phyloP scores from a whole-genome alignment of 2,888 invertebrate species.

The Drosophila falleni region DNA sequence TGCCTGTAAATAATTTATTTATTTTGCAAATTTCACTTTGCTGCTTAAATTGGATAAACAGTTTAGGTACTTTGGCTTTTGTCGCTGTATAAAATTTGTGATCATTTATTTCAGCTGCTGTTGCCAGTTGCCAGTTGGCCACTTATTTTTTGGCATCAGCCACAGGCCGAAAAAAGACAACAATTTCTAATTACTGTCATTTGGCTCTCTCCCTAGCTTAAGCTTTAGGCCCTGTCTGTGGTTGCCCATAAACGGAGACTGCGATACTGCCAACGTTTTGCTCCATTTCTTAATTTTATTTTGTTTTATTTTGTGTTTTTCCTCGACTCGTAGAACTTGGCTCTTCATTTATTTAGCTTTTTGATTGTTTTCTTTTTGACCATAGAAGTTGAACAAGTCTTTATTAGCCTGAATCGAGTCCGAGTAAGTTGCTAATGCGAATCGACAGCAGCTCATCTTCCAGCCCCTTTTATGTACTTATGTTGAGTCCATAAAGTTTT shows the following conservation, averaged over 20 bases:
- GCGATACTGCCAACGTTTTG: constrained; percentile 41
- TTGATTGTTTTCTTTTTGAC: constrained; percentile 3
- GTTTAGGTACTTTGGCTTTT: constrained; percentile 56
- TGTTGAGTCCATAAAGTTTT: constrained; percentile 62
- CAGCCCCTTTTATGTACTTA: constrained; percentile 26
- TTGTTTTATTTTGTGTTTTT: constrained; percentile 12
- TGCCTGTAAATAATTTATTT: constrained; percentile 78
- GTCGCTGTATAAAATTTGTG: constrained; percentile 68
- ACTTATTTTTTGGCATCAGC: constrained; percentile 66
- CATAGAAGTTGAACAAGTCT: background rate
- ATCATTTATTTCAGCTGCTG: constrained; percentile 74
- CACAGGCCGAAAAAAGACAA: constrained; percentile 35
- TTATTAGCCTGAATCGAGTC: constrained; percentile 1
- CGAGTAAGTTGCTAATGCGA: constrained; percentile 2
- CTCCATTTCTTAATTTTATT: constrained; percentile 16
- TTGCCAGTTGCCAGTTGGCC: constrained; percentile 53
- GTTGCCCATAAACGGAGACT: constrained; percentile 33
- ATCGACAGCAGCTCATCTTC: background rate
- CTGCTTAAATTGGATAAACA: constrained; percentile 54
- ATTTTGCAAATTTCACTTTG: constrained; percentile 47
- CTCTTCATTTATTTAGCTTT: constrained; percentile 26
- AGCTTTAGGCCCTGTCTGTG: constrained; percentile 37
- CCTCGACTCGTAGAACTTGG: constrained; percentile 41
- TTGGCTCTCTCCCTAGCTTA: constrained; percentile 61
- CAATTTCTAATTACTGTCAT: constrained; percentile 79